Evolutionary conservation across 2,888 invertebrate genomes (phyloP).

Genomic region (Lasioglossum morio): DNA sequence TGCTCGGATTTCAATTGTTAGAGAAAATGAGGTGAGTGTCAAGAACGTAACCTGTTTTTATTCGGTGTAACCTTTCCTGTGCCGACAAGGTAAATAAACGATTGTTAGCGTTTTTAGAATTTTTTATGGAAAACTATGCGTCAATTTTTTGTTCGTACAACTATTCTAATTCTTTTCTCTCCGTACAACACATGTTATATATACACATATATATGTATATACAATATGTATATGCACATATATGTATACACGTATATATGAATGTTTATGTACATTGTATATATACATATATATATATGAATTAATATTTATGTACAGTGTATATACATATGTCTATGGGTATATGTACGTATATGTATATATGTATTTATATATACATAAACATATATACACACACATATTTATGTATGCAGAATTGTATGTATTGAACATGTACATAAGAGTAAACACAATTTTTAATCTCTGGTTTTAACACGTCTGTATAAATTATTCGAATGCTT

Average conservation of each 20-base stretch:
- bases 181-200: background rate
- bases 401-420: background rate
- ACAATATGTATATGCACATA: background rate
- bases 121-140: background rate
- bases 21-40: slow-evolving; percentile 66
- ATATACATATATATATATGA: background rate
- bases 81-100: slow-evolving; percentile 71
- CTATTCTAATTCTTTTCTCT: background rate
- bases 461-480: slow-evolving; percentile 20
- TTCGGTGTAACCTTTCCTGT: slow-evolving; percentile 61
- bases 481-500: background rate
- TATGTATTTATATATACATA: background rate
- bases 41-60: slow-evolving; percentile 58
- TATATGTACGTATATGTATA: background rate
- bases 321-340: background rate
- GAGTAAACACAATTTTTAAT: background rate
- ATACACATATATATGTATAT: background rate
- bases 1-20: slow-evolving; percentile 32
- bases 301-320: background rate
- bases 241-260: background rate
- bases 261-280: background rate
- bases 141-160: background rate
- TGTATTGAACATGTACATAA: background rate
- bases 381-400: too few relatives aligned
- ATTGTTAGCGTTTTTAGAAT: slow-evolving; percentile 25